These are phyloP conservation scores for Psix sp. DNA, from an alignment of 1,140 invertebrate genomes.

Conservation along the genomic window DNA sequence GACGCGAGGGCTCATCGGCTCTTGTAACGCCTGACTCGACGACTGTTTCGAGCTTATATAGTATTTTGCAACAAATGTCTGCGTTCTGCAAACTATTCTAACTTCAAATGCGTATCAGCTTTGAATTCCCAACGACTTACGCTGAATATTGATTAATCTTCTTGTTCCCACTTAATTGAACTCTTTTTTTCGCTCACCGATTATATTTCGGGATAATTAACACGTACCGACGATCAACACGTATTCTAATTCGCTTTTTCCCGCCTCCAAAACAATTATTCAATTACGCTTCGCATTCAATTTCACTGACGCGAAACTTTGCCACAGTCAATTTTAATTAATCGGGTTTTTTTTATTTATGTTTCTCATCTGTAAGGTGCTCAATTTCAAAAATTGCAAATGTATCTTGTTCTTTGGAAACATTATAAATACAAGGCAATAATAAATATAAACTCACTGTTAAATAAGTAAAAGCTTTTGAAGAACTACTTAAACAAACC, in stretches of 20 bases:
- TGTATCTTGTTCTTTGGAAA: too few relatives aligned
- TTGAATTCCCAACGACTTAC: constrained; percentile 35
- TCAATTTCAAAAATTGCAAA: too few relatives aligned
- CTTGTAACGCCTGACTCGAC: constrained; percentile 13
- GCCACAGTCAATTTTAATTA: too few relatives aligned
- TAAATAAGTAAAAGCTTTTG: not conserved
- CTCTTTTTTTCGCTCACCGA: not conserved
- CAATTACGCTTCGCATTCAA: too few relatives aligned
- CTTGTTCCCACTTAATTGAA: constrained; percentile 12
- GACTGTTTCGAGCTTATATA: constrained; percentile 21
- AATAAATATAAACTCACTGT: too few relatives aligned
- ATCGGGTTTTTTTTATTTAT: too few relatives aligned
- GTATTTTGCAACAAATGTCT: constrained; percentile 43
- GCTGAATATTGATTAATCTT: constrained; percentile 40
- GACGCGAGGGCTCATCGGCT: constrained; percentile 19
- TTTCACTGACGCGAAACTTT: too few relatives aligned
- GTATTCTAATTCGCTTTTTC: constrained; percentile 7
- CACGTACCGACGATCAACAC: constrained; percentile 13
- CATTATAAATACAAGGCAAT: too few relatives aligned
- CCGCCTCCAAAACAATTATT: not conserved
- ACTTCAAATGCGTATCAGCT: constrained; percentile 14
- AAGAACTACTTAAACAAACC: not conserved
- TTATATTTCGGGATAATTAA: constrained; percentile 17
- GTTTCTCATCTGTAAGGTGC: too few relatives aligned
- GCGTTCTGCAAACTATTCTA: constrained; percentile 27